A percentile compares a stretch with the other conserved stretches of the same genome.
These are phyloP conservation scores for Netelia fuscicornis DNA, from an alignment of 2,888 invertebrate species.

Conservation along the genomic window DNA sequence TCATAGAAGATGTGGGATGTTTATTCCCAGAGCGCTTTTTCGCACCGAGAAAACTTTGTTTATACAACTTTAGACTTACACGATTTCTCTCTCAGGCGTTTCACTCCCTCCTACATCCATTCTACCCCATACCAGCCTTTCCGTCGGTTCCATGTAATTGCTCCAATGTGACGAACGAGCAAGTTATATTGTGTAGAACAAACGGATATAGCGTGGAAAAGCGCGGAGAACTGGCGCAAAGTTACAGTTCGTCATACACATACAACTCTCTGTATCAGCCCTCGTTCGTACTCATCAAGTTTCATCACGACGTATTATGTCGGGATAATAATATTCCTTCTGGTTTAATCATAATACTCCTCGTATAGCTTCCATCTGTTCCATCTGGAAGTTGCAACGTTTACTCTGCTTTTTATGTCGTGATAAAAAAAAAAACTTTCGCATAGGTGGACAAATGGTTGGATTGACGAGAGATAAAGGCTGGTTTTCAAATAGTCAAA, in stretches of 20 bases:
- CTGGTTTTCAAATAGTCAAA: constrained; percentile 10
- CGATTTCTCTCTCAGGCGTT: no score
- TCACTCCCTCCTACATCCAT: no score
- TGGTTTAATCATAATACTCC: constrained; percentile 3
- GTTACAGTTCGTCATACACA: neutral
- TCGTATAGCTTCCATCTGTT: neutral
- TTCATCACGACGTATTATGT: constrained; percentile 23
- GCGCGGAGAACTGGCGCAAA: neutral
- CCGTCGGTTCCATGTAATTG: constrained; percentile 19
- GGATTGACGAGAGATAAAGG: constrained; percentile 23
- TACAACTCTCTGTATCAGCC: neutral
- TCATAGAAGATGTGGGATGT: no score
- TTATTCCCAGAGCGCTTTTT: no score
- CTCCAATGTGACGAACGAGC: constrained; percentile 40
- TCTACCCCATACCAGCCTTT: no score
- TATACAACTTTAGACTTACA: no score
- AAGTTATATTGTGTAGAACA: constrained; percentile 7
- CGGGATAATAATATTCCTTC: constrained; percentile 13
- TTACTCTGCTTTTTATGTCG: neutral
- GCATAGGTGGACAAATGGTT: constrained; percentile 1
- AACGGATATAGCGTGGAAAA: neutral
- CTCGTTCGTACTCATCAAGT: constrained; percentile 15
- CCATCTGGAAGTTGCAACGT: neutral
- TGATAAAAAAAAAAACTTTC: constrained; percentile 21
- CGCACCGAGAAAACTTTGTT: no score